Evolutionary conservation across 1,140 invertebrate species (phyloP).

Genomic region (Pogonomyrmex barbatus): DNA sequence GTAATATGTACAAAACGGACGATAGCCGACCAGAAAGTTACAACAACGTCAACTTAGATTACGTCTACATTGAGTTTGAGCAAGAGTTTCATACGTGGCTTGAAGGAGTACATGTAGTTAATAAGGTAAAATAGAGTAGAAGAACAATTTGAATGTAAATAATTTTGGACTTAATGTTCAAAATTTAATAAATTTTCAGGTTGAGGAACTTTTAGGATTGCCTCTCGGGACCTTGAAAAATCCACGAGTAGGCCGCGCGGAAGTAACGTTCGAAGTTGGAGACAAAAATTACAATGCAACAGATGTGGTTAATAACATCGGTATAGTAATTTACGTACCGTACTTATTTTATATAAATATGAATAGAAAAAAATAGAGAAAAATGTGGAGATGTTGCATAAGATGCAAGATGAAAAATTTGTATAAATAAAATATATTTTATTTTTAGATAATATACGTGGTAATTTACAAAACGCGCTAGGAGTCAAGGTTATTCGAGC

Average conservation of each 20-base stretch:
- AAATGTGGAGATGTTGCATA: background rate
- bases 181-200: constrained; percentile 73
- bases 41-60: constrained; percentile 89
- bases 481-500: constrained; percentile 90
- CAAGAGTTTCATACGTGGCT: constrained; percentile 82
- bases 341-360: constrained; percentile 8
- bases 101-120: constrained; percentile 80
- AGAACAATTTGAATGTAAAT: background rate
- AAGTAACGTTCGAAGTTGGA: constrained; percentile 94
- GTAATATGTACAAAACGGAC: constrained; percentile 74
- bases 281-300: constrained; percentile 89
- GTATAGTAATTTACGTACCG: constrained; percentile 84
- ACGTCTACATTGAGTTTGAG: constrained; percentile 90
- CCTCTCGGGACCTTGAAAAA: constrained; percentile 86
- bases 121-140: constrained; percentile 69
- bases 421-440: constrained; percentile 50
- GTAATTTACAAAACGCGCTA: constrained; percentile 87
- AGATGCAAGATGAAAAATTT: background rate
- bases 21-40: constrained; percentile 83
- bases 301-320: constrained; percentile 90
- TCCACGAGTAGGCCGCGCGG: constrained; percentile 90
- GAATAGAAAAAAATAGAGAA: background rate
- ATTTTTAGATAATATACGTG: constrained; percentile 88
- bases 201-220: constrained; percentile 88
- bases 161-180: background rate